A percentile compares a stretch with the other conserved stretches of the same genome.
Evolutionary conservation across 35 echinoderm and acorn worm species (phyloP).

Genomic region (Apostichopus californicus): DNA sequence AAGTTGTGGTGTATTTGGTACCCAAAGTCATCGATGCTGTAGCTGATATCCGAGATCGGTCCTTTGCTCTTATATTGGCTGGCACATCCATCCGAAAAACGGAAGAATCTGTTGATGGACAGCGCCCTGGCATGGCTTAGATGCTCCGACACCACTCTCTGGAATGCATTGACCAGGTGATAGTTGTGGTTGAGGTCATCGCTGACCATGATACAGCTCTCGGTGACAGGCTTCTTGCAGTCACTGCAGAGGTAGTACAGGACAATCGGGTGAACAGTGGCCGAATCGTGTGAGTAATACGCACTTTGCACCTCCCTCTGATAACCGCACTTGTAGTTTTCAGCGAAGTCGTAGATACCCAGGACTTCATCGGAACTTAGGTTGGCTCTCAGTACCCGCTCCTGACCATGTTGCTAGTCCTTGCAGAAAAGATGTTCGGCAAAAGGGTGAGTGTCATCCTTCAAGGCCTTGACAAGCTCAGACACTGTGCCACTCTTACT

Average conservation of each 20-base stretch:
- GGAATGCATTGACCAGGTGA: constrained; percentile 32
- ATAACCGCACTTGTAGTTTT: constrained; percentile 73
- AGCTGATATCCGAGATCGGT: constrained; percentile 39
- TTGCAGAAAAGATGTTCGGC: constrained; percentile 50
- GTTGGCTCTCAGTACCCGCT: constrained; percentile 22
- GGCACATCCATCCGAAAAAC: constrained; percentile 59
- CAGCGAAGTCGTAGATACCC: constrained; percentile 30
- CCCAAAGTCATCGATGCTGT: constrained; percentile 58
- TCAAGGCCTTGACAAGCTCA: constrained; percentile 13
- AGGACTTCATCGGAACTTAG: constrained; percentile 45
- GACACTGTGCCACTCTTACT: constrained; percentile 10
- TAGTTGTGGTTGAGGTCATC: constrained; percentile 9
- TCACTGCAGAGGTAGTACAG: constrained; percentile 58
- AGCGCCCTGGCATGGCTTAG: constrained; percentile 1
- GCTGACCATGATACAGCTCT: constrained; percentile 54
- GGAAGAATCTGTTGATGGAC: constrained; percentile 15
- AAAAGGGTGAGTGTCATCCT: constrained; percentile 45
- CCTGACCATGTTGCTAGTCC: constrained; percentile 54
- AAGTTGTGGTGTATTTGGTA: constrained; percentile 57
- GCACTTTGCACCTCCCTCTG: constrained; percentile 72
- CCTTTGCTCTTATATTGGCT: constrained; percentile 49
- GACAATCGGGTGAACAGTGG: constrained; percentile 72
- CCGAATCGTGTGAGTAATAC: constrained; percentile 66
- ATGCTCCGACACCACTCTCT: not conserved
- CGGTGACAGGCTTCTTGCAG: constrained; percentile 55